Conservation (phyloP, 2,113 vertebrate genomes). For the Hipposideros armiger region DNA sequence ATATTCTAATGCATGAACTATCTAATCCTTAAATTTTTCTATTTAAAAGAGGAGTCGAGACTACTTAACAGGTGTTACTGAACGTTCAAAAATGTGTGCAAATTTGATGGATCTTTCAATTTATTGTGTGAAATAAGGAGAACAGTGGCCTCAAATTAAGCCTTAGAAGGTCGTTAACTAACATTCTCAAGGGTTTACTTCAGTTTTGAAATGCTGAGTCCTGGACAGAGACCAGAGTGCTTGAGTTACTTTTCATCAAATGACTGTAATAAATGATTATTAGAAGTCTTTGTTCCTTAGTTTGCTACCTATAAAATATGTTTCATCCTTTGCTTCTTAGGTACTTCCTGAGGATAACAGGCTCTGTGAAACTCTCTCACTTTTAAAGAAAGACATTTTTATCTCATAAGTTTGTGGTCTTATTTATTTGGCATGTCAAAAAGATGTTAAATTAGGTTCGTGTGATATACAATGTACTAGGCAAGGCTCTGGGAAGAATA, state of each 20-base stretch:
- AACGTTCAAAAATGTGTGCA: background rate
- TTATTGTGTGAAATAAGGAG: background rate
- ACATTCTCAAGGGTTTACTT: background rate
- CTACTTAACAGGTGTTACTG: background rate
- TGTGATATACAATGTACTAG: background rate
- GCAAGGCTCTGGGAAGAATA: background rate
- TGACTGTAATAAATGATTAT: background rate
- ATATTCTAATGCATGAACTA: background rate
- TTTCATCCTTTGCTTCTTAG: conserved; percentile 9
- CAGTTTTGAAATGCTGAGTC: background rate
- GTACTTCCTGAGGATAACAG: background rate
- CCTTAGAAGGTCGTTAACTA: background rate
- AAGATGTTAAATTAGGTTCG: background rate
- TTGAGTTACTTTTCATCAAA: background rate
- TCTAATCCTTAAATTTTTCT: background rate
- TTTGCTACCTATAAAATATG: background rate
- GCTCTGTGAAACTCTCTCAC: background rate
- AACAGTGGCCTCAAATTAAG: background rate
- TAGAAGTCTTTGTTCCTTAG: background rate
- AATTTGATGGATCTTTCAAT: background rate
- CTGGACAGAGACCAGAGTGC: background rate
- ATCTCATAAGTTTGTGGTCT: background rate
- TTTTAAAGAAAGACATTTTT: background rate
- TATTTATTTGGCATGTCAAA: background rate
- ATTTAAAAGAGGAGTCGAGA: background rate